phyloP scores from a whole-genome alignment of 2,113 vertebrate species.

The Burhinus oedicnemus region DNA sequence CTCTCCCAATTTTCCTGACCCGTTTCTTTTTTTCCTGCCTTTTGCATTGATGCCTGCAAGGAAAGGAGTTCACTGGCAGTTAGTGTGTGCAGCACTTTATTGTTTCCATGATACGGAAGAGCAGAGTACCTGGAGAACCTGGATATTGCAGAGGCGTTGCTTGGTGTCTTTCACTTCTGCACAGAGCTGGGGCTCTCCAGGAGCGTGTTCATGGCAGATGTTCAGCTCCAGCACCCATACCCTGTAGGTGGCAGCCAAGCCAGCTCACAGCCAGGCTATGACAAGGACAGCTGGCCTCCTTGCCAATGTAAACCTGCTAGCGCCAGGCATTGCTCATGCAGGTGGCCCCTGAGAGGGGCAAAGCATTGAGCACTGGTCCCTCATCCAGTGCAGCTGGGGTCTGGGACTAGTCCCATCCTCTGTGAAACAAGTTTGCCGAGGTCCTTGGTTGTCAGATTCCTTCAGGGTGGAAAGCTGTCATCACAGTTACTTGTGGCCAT shows the following conservation, averaged over 20 bases:
- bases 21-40: neutral
- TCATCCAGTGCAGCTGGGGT: neutral
- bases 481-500: neutral
- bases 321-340: neutral
- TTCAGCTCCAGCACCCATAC: neutral
- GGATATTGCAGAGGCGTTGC: neutral
- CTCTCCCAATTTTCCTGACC: neutral
- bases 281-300: neutral
- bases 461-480: neutral
- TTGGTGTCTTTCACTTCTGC: neutral
- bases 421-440: neutral
- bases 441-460: neutral
- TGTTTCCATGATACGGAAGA: neutral
- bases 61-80: neutral
- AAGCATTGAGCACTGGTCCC: neutral
- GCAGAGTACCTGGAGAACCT: neutral
- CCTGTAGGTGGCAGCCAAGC: slow-evolving; percentile 21
- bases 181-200: rapidly evolving
- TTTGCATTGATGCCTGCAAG: neutral
- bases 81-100: neutral
- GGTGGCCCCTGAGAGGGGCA: neutral
- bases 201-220: neutral
- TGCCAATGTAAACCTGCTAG: neutral
- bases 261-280: neutral
- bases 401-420: neutral